Percentiles rank a stretch among this genome's conserved stretches.
These are phyloP conservation scores for Spermophilus dauricus DNA, from an alignment of 2,113 vertebrate genomes.

Conservation along the genomic window DNA sequence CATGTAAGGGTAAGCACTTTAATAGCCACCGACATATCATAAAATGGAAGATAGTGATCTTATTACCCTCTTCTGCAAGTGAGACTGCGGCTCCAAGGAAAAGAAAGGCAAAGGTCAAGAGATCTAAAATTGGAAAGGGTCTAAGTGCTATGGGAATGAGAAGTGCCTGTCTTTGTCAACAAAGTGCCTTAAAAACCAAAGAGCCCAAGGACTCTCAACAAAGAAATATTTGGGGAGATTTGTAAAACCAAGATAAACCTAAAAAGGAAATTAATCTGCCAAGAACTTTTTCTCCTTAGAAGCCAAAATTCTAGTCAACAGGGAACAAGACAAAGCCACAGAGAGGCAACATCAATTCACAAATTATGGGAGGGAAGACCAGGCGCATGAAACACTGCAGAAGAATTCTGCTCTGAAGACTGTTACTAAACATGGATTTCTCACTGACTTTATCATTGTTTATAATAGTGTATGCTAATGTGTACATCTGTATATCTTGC, in stretches of 20 bases:
- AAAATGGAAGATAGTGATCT: neutral
- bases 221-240: neutral
- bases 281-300: constrained; percentile 35
- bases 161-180: neutral
- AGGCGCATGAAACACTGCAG: neutral
- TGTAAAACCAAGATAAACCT: constrained; percentile 57
- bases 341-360: neutral
- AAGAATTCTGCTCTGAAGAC: constrained; percentile 63
- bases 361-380: neutral
- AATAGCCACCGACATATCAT: neutral
- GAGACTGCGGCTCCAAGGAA: constrained; percentile 12
- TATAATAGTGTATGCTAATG: neutral
- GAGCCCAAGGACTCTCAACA: neutral
- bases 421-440: constrained; percentile 51
- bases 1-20: neutral
- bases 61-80: neutral
- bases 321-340: neutral
- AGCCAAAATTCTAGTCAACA: constrained; percentile 39
- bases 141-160: neutral
- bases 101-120: constrained; percentile 45
- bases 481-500: neutral
- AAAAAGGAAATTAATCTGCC: constrained; percentile 63
- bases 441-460: constrained; percentile 35
- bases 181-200: constrained; percentile 53
- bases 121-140: constrained; percentile 42